Evolutionary conservation across 1,140 invertebrate species (phyloP), one percentile per base, ranked within the genome.

Genomic region (Anoplolepis gracilipes): DNA sequence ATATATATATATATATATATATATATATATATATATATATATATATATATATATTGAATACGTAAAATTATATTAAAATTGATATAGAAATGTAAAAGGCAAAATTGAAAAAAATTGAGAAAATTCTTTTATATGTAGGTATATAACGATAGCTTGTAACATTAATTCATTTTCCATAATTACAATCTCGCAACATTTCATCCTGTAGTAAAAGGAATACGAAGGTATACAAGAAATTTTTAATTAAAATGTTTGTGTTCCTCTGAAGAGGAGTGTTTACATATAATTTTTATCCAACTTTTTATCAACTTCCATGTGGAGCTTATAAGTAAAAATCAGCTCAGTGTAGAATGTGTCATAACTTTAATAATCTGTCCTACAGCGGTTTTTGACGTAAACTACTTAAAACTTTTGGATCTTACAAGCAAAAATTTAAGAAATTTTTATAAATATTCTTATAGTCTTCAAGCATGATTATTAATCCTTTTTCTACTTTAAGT

Each of bases 371-470:
- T 72, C 78, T 53, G 49, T 59, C 19, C 25, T 42, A 57, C 33
- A 57, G 36, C 33, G 42, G 36, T 81, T 72, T 42, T 59, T 72
- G 65, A 57, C 30, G n/a, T 42, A 8, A 81, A 28, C n/a, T 36
- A 42, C 65, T 81, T 59, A 42, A 81, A 81, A 72, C 53, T 72
- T 79, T 55, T 42, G 13, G 19, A 33, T 70, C 39, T 69, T 57
- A 22, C 13, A 19, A 33, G 25, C 22, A 79, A 70, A 10, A 79
- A 55, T 46, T 79, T 46, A 22, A 59, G 28, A 49, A 81, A 72
- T 72, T 42, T 81, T 81, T 81, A 81, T 81, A 33, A 39, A 81
- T 81, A 81, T 70, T 11, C 25, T 70, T 42, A 69, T 2, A 67
- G 16, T n/a, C 22, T 55, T n/a, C 10, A 28, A 10, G 22, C 7